Base-by-base conservation (phyloP, 2,888 invertebrate species). In the Serrognathus titanus region DNA sequence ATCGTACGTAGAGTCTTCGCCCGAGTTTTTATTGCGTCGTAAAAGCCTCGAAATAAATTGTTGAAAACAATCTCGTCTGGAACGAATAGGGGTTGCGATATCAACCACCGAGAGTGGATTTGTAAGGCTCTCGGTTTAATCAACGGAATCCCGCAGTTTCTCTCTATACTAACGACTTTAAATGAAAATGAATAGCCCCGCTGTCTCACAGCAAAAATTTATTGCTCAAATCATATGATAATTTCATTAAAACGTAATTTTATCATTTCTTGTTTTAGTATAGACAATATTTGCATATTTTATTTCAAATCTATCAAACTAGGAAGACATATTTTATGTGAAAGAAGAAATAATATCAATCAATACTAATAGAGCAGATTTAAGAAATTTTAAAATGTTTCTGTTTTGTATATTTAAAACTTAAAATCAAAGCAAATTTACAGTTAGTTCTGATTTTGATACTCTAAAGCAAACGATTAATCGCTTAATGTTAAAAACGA, bases 101-200 rank as follows among this genome's bases (percentile, higher is more conserved):
- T 13, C 11, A 16, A 16, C 20, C 20, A 43, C 20, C 43, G 43
- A 20, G 43, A 43, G 43, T 43, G 12, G 12, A 43, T 43, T 43
- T 43, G 43, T 43, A 43, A 43, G 43, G 43, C 43, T 43, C 43
- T 9, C 9, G 43, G 43, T 55, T 56, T 56, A 56, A 56, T 56
- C 56, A 56, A 43, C 37, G 51, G 51, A 56, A 51, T 47, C 56
- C 56, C 38, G 49, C 51, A 8, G 56, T 45, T 48, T 47, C 47
- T 39, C 51, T 56, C 56, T 51, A 56, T 56, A 56, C 45, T 49
- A 39, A 51, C 40, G 47, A 12, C 12, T 38, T 20, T 51, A 51
- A 56, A 56, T 56, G 46, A 51, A 56, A 56, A 56, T 48, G 56
- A 51, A 56, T 56, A 36, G 49, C 13, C 46, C 11, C 48, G 45